A percentile compares a stretch with the other conserved stretches of the same genome.
These are phyloP conservation scores for Himantopus leucocephalus DNA, from an alignment of 2,113 vertebrate species.

Conservation along the genomic window DNA sequence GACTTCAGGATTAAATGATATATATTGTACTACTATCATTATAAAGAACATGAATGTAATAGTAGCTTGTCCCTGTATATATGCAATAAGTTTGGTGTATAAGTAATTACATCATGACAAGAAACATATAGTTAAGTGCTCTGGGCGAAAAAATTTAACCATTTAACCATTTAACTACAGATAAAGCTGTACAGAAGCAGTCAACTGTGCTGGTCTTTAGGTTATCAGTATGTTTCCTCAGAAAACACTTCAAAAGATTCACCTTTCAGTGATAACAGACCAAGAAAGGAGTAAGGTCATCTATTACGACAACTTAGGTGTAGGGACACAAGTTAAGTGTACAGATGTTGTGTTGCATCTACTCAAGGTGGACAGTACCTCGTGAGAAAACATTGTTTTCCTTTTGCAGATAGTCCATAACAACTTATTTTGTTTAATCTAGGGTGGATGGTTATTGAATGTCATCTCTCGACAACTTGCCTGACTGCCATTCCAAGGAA, in stretches of 20 bases:
- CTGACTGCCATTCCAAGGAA: conserved; percentile 3
- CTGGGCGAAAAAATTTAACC: neutral
- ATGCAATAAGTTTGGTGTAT: neutral
- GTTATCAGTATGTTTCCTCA: neutral
- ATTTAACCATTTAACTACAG: neutral
- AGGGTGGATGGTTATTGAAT: neutral
- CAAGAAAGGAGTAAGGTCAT: neutral
- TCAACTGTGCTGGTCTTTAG: neutral
- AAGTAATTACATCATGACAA: neutral
- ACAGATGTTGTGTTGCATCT: accelerated
- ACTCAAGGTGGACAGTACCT: neutral
- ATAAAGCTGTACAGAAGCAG: neutral
- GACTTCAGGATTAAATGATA: neutral
- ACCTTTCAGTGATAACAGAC: neutral
- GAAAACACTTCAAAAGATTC: neutral
- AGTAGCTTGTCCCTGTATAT: neutral
- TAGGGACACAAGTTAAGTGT: neutral
- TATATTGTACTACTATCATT: neutral
- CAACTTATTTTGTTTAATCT: conserved; percentile 23
- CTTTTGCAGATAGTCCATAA: neutral
- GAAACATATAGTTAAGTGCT: neutral
- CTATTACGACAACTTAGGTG: neutral
- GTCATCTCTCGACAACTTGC: neutral
- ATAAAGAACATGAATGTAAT: neutral
- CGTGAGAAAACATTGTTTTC: neutral